phyloP scores from a whole-genome alignment of 1,140 invertebrate species.

The Achroia grisella region DNA sequence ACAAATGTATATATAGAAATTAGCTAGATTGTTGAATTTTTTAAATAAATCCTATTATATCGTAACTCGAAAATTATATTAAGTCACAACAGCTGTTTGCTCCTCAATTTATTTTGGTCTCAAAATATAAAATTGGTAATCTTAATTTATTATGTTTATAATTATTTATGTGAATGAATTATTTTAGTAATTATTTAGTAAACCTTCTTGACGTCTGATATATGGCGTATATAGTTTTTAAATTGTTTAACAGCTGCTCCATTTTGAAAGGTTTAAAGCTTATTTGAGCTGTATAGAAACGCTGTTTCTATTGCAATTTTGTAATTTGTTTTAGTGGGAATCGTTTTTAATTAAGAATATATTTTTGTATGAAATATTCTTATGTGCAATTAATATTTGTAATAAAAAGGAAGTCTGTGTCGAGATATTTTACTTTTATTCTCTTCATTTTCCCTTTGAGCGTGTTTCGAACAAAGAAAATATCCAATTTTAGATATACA shows the following conservation, averaged over 20 bases:
- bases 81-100: slow-evolving; percentile 7
- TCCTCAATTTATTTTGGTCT: slow-evolving; percentile 4
- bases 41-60: slow-evolving; percentile 11
- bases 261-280: slow-evolving; percentile 3
- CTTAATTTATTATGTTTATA: slow-evolving; percentile 10
- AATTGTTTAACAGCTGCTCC: neutral
- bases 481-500: too few species aligned
- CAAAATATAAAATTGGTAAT: slow-evolving; percentile 2
- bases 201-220: slow-evolving; percentile 52
- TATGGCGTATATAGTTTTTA: neutral
- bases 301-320: slow-evolving; percentile 21
- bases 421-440: slow-evolving; percentile 19
- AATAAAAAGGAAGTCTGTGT: slow-evolving; percentile 62
- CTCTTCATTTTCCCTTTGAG: too few species aligned
- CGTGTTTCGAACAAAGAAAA: too few species aligned
- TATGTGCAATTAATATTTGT: slow-evolving; percentile 71
- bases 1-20: slow-evolving; percentile 47
- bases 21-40: slow-evolving; percentile 54
- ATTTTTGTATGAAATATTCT: slow-evolving; percentile 71
- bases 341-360: slow-evolving; percentile 68
- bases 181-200: slow-evolving; percentile 4
- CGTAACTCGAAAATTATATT: slow-evolving; percentile 5
- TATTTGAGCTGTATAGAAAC: slow-evolving; percentile 1
- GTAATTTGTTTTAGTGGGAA: slow-evolving; percentile 61
- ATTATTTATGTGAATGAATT: slow-evolving; percentile 25